phyloP scores from a whole-genome alignment of 2,797 vertebrate species.

The Galaxias olidus region DNA sequence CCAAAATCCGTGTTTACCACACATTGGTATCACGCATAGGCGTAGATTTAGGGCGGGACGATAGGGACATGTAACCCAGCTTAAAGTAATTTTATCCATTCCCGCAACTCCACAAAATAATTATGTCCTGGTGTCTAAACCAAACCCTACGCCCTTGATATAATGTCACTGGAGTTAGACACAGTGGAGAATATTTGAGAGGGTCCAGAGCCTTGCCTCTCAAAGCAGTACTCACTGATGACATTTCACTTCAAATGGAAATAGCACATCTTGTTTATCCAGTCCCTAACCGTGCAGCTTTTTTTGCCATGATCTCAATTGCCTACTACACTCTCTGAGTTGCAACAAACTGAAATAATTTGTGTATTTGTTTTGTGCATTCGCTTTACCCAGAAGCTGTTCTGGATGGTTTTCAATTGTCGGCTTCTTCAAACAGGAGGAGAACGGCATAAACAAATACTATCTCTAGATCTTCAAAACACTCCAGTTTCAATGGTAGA shows the following conservation, averaged over 20 bases:
- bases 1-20: no score
- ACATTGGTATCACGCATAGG: no score
- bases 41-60: no score
- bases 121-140: no score
- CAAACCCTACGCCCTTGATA: no score
- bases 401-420: slow-evolving; percentile 7
- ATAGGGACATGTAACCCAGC: no score
- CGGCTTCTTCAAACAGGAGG: slow-evolving; percentile 1
- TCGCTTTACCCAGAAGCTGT: not conserved
- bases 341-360: slow-evolving; percentile 12
- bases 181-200: no score
- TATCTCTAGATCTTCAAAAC: not conserved
- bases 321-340: not conserved
- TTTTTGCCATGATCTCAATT: slow-evolving; percentile 11
- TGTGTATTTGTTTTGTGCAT: slow-evolving; percentile 5
- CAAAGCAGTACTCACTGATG: not conserved
- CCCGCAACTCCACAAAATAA: no score
- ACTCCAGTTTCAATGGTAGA: not conserved
- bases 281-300: not conserved
- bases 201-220: no score
- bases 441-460: not conserved
- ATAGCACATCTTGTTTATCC: slow-evolving; percentile 1
- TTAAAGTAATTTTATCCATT: no score
- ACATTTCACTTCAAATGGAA: slow-evolving; percentile 7
- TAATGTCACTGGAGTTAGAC: no score